Conservation (phyloP, 2,888 invertebrate species). For the Epiblema foenella region DNA sequence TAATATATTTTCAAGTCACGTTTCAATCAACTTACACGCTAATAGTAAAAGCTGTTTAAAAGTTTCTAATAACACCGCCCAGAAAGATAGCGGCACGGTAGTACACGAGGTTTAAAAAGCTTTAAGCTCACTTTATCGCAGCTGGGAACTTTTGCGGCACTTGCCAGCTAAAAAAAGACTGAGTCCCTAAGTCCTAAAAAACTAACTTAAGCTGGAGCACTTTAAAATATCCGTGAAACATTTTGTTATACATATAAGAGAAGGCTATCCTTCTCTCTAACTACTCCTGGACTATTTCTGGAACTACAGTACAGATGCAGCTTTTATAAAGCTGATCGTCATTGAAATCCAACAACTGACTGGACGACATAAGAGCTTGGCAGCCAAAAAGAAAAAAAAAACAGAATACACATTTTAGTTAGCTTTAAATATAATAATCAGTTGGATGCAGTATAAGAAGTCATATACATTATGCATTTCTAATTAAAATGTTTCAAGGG, state of each 20-base stretch:
- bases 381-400: no score
- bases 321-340: no score
- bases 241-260: background rate
- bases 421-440: no score
- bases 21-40: background rate
- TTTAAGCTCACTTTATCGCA: constrained; percentile 20
- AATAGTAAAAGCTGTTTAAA: background rate
- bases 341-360: no score
- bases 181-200: background rate
- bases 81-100: background rate
- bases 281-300: no score
- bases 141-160: constrained; percentile 12
- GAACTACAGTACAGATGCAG: no score
- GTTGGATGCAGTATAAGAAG: background rate
- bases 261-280: no score
- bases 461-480: constrained; percentile 11
- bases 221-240: background rate
- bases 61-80: constrained; percentile 1
- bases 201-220: background rate
- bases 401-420: no score
- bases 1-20: background rate
- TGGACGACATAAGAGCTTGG: no score
- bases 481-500: constrained; percentile 16
- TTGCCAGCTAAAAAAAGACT: constrained; percentile 1
- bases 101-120: constrained; percentile 10